Conservation (phyloP, 1,140 invertebrate genomes). For the Oscheius sp. region DNA sequence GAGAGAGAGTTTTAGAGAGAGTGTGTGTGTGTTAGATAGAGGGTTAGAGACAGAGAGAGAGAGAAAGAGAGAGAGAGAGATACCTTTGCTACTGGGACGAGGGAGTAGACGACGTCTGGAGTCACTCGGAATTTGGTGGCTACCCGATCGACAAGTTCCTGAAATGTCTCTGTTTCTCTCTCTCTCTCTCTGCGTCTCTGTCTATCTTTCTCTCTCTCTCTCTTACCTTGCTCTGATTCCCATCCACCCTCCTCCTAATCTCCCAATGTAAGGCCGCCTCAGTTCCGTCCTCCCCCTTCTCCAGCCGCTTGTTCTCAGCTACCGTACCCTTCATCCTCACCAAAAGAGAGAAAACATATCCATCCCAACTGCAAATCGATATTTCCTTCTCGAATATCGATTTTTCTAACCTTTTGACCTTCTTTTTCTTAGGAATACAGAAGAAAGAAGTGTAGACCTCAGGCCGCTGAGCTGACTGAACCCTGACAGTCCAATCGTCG, state of each 20-base stretch:
- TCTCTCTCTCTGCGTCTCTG: neutral
- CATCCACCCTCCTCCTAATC: neutral
- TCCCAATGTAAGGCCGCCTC: conserved; percentile 19
- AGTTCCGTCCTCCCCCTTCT: conserved; percentile 16
- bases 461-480: conserved; percentile 28
- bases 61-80: too few species aligned
- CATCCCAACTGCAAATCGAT: conserved; percentile 32
- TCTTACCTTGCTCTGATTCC: neutral
- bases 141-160: conserved; percentile 12
- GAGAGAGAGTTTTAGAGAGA: too few species aligned
- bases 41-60: too few species aligned
- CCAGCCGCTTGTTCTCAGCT: conserved; percentile 20
- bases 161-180: neutral
- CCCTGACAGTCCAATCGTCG: conserved; percentile 28
- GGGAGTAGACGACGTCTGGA: conserved; percentile 31
- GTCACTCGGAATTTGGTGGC: conserved; percentile 29
- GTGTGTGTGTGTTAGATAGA: too few species aligned
- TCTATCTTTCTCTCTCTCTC: neutral
- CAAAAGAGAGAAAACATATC: conserved; percentile 34
- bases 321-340: conserved; percentile 25
- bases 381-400: conserved; percentile 17
- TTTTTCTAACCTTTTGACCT: conserved; percentile 23
- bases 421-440: conserved; percentile 28
- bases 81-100: conserved; percentile 36
- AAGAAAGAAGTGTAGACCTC: conserved; percentile 31